phyloP scores from a whole-genome alignment of 1,140 invertebrate species.

The Archivesica marissinica region DNA sequence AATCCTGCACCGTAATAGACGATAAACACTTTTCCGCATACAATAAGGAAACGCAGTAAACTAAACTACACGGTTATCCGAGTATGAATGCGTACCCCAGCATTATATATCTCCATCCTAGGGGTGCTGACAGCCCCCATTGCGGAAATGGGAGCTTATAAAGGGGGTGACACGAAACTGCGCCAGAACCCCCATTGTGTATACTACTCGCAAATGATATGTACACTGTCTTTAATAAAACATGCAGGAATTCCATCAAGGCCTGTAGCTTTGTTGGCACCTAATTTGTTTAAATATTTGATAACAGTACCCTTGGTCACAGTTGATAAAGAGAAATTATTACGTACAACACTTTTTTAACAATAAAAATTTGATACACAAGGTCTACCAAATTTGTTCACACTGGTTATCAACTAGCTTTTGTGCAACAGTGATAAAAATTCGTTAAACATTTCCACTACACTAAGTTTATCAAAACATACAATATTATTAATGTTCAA shows the following conservation, averaged over 20 bases:
- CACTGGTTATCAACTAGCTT: constrained; percentile 1
- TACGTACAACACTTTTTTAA: neutral
- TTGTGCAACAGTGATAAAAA: neutral
- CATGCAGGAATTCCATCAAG: constrained; percentile 34
- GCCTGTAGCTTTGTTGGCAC: constrained; percentile 28
- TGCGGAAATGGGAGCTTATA: no score
- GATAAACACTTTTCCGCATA: no score
- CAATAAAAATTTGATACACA: constrained; percentile 23
- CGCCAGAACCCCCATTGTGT: no score
- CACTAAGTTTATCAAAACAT: constrained; percentile 19
- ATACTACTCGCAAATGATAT: constrained; percentile 4
- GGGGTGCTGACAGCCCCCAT: no score
- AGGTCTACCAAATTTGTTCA: neutral
- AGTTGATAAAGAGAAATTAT: constrained; percentile 38
- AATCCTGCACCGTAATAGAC: no score
- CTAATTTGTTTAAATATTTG: constrained; percentile 27
- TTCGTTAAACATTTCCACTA: neutral
- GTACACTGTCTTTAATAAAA: constrained; percentile 15
- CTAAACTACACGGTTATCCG: no score
- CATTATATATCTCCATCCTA: no score
- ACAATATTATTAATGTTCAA: neutral
- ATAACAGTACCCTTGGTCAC: neutral
- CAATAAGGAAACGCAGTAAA: no score
- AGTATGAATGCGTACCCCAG: no score
- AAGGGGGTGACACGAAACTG: no score